Evolutionary conservation across 2,797 vertebrate genomes (phyloP).

Genomic region (Zenarchopterus dispar): DNA sequence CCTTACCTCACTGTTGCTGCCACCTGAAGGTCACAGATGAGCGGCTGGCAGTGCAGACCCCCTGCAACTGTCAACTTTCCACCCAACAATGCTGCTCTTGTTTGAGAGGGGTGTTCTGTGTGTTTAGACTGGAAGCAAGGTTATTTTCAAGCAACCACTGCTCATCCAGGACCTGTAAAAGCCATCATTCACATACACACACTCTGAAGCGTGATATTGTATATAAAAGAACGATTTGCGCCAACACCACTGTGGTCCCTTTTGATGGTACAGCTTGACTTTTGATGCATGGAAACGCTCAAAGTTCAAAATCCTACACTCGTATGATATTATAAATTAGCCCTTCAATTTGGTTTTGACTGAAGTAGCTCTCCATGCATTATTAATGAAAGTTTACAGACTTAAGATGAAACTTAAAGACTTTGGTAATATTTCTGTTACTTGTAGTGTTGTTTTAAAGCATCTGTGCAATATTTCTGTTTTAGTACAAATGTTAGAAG

Average conservation of each 20-base stretch:
- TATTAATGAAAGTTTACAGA: no score
- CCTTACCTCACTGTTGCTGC: conserved; percentile 19
- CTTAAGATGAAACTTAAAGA: no score
- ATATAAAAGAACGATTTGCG: not conserved
- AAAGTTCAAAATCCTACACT: not conserved
- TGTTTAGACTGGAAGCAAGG: conserved; percentile 70
- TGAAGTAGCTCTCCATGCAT: no score
- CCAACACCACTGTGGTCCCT: not conserved
- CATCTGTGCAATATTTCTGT: no score
- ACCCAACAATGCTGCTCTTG: conserved; percentile 52
- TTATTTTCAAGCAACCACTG: conserved; percentile 66
- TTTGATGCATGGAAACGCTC: not conserved
- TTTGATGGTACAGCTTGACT: not conserved
- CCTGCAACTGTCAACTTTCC: conserved; percentile 6
- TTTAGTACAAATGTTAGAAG: no score
- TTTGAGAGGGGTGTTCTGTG: conserved; percentile 49
- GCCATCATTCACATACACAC: conserved; percentile 35
- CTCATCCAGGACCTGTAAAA: conserved; percentile 46
- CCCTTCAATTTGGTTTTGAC: no score
- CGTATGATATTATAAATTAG: no score
- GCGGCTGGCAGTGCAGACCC: conserved; percentile 41
- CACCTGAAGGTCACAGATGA: conserved; percentile 34
- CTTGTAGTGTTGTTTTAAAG: no score
- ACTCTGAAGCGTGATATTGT: conserved; percentile 25
- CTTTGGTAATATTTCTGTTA: no score